phyloP scores from a whole-genome alignment of 2,113 vertebrate genomes.

The Eulemur macaco region DNA sequence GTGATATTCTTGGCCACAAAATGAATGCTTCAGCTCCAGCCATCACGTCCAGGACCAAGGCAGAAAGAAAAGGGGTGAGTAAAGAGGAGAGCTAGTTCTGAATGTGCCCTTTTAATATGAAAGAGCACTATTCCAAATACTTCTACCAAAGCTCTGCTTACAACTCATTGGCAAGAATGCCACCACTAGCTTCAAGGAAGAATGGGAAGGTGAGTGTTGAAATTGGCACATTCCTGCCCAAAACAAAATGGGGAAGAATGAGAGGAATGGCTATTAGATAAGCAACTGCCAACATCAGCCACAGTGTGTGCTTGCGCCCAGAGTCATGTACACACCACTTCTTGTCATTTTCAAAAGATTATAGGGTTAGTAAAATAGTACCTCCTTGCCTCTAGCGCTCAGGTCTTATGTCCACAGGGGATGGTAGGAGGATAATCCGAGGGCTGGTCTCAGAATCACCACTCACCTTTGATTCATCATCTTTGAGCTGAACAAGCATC shows the following conservation, averaged over 20 bases:
- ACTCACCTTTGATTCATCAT: no score
- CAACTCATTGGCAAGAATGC: neutral
- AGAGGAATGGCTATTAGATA: neutral
- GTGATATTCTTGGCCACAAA: neutral
- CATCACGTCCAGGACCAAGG: neutral
- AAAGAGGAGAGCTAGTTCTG: neutral
- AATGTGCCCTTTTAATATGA: neutral
- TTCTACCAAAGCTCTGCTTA: neutral
- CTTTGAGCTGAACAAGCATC: neutral
- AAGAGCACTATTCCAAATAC: neutral
- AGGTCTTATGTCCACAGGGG: neutral
- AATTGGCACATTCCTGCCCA: neutral
- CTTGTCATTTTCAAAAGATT: neutral
- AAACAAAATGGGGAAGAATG: neutral
- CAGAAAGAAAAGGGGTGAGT: neutral
- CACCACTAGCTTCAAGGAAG: neutral
- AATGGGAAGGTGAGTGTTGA: neutral
- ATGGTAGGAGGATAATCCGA: no score
- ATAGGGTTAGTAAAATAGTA: neutral
- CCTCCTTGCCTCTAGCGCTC: neutral
- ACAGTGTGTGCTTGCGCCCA: neutral
- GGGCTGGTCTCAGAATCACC: no score
- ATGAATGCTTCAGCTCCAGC: neutral
- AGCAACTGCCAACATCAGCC: neutral
- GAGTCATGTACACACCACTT: neutral